Evolutionary conservation across 2,888 invertebrate genomes (phyloP).

Genomic region (Ennomos erosarius): DNA sequence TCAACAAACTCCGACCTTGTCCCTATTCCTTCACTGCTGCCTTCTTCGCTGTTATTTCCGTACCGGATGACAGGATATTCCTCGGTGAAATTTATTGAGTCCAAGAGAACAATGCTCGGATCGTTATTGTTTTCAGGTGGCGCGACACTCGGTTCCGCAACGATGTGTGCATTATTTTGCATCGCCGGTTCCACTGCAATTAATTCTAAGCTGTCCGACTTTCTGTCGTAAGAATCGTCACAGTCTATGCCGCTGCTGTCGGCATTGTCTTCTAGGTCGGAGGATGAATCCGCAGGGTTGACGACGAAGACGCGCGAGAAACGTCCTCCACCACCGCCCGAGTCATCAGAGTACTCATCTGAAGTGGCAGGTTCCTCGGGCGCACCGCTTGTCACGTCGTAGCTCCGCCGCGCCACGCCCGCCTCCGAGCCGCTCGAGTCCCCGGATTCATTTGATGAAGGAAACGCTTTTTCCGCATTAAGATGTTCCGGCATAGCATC

Average conservation of each 20-base stretch:
- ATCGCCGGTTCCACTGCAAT: slow-evolving; percentile 62
- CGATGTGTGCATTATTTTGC: slow-evolving; percentile 59
- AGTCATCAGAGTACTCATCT: slow-evolving; percentile 80
- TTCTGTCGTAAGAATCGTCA: slow-evolving; percentile 87
- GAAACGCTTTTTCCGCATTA: slow-evolving; percentile 83
- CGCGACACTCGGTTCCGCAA: slow-evolving; percentile 55
- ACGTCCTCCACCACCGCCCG: slow-evolving; percentile 81
- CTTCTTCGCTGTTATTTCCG: slow-evolving; percentile 58
- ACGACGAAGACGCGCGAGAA: slow-evolving; percentile 89
- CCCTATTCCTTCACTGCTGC: slow-evolving; percentile 52
- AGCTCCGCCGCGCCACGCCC: slow-evolving; percentile 73
- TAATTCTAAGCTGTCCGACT: slow-evolving; percentile 75
- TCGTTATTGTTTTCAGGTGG: slow-evolving; percentile 53
- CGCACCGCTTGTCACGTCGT: slow-evolving; percentile 75
- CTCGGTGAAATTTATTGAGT: slow-evolving; percentile 70
- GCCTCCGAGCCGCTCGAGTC: slow-evolving; percentile 76
- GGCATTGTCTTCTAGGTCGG: slow-evolving; percentile 85
- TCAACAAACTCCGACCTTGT: slow-evolving; percentile 63
- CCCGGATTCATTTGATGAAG: slow-evolving; percentile 82
- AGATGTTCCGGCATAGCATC: slow-evolving; percentile 77
- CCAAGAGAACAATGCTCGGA: slow-evolving; percentile 65
- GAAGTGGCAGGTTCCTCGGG: slow-evolving; percentile 80
- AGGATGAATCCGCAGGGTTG: slow-evolving; percentile 86
- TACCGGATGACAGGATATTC: slow-evolving; percentile 65
- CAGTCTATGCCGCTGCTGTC: slow-evolving; percentile 86